These are phyloP conservation scores for Malacoctenus gilli DNA, from an alignment of 2,797 vertebrate genomes.

Conservation along the genomic window DNA sequence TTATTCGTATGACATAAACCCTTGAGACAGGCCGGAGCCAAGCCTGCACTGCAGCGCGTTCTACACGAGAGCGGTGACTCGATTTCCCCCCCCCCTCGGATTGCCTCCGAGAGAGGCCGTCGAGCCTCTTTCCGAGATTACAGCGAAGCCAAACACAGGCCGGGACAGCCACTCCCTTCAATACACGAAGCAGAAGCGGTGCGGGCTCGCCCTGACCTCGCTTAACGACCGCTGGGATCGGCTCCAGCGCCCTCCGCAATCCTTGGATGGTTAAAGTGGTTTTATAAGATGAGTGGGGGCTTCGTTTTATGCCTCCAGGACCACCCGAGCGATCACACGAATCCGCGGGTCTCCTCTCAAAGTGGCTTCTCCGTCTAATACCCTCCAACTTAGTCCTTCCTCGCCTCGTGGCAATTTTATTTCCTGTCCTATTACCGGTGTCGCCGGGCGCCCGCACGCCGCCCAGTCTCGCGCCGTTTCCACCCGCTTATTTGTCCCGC, in stretches of 20 bases:
- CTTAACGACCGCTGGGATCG: too few species aligned
- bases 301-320: conserved; percentile 18
- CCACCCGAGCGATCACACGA: too few species aligned
- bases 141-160: conserved; percentile 13
- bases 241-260: too few species aligned
- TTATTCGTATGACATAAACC: conserved; percentile 38
- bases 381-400: conserved; percentile 47
- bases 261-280: too few species aligned
- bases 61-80: not conserved
- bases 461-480: conserved; percentile 22
- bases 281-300: too few species aligned
- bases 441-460: conserved; percentile 15
- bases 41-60: not conserved
- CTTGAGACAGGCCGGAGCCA: conserved; percentile 28
- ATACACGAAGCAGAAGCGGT: too few species aligned
- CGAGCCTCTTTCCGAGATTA: too few species aligned
- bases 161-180: too few species aligned
- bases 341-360: too few species aligned
- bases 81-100: not conserved
- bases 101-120: too few species aligned
- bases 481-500: not conserved
- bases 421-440: conserved; percentile 46
- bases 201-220: too few species aligned
- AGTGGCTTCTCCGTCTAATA: conserved; percentile 62
- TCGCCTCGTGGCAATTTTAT: conserved; percentile 40